Conservation (phyloP, 2,888 invertebrate species). For the Abrostola tripartita region DNA sequence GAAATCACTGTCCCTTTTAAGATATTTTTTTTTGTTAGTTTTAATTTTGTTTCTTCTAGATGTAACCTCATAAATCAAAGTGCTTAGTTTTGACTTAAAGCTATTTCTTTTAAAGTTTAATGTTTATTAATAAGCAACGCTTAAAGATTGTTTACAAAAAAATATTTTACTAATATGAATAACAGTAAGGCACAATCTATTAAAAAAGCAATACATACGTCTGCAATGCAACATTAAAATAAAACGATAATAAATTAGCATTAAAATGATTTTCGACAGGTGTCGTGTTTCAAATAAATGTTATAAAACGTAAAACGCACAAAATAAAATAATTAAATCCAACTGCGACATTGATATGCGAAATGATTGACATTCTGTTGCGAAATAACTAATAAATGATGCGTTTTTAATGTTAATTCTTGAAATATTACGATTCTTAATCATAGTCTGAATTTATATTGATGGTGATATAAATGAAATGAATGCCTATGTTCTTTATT, state of each 20-base stretch:
- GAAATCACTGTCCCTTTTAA: too few relatives aligned
- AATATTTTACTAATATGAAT: neutral
- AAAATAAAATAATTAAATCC: conserved; percentile 11
- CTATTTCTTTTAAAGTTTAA: too few relatives aligned
- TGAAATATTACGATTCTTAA: conserved; percentile 12
- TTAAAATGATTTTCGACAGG: conserved; percentile 10
- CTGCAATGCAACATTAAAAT: conserved; percentile 17
- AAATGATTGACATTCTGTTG: conserved; percentile 28
- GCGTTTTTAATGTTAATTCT: conserved; percentile 3
- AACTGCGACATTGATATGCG: conserved; percentile 20
- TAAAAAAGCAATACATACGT: too few relatives aligned
- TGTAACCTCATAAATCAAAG: too few relatives aligned
- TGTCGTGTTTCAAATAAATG: conserved; percentile 5
- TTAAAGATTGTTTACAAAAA: conserved; percentile 7
- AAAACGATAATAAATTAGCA: conserved; percentile 22
- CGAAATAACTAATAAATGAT: conserved; percentile 27
- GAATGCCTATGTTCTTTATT: too few relatives aligned
- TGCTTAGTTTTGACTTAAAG: too few relatives aligned
- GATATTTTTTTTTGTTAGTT: too few relatives aligned
- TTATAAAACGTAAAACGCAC: conserved; percentile 2
- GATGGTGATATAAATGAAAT: neutral
- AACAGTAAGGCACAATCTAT: too few relatives aligned
- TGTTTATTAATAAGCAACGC: conserved; percentile 1
- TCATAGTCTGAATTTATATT: neutral
- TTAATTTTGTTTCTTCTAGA: too few relatives aligned